Percentiles rank a stretch among this genome's conserved stretches.
Conservation (phyloP, 2,113 vertebrate genomes). For the Pomatostomus ruficeps region DNA sequence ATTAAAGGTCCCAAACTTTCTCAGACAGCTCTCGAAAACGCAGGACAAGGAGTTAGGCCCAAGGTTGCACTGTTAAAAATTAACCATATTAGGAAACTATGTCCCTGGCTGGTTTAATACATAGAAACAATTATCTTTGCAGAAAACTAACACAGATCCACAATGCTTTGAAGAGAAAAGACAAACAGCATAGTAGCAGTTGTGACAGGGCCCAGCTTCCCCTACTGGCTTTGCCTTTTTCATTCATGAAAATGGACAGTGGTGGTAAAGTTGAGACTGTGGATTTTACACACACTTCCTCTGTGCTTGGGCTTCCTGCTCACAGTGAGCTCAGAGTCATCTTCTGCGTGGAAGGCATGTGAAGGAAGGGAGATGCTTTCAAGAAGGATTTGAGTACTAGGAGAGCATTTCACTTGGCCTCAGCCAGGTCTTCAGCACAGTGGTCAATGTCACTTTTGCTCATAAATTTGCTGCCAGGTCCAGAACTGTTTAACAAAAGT, state of each 20-base stretch:
- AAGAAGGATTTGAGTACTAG: not conserved
- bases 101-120: not conserved
- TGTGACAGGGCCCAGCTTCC: not conserved
- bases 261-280: not conserved
- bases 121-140: not conserved
- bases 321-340: accelerated
- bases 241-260: not conserved
- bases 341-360: not conserved
- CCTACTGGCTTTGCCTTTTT: not conserved
- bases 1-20: not conserved
- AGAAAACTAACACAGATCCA: not conserved
- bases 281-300: not conserved
- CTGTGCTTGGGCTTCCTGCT: not conserved
- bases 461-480: not conserved
- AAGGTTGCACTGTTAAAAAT: not conserved
- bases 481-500: not conserved
- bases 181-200: not conserved
- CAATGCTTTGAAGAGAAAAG: not conserved
- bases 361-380: not conserved
- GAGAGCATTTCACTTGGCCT: not conserved
- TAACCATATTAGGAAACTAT: not conserved
- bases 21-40: not conserved
- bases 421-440: not conserved
- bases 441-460: not conserved
- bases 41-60: not conserved